These are phyloP conservation scores for Oreochromis mossambicus DNA, from an alignment of 2,797 vertebrate genomes.

Conservation along the genomic window DNA sequence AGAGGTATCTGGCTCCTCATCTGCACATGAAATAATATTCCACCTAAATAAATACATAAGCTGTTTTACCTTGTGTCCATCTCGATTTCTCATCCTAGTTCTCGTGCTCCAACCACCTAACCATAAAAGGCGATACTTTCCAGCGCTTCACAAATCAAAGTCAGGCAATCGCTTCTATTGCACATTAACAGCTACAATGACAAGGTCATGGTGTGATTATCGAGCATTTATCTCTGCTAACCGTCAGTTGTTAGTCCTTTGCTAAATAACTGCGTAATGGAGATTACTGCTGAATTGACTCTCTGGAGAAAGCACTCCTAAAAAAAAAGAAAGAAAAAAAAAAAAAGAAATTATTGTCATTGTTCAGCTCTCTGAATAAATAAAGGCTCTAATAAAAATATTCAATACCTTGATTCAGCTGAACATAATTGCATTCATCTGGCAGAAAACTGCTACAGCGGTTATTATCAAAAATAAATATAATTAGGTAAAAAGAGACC, in stretches of 20 bases:
- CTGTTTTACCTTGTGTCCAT: not conserved
- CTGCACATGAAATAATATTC: not conserved
- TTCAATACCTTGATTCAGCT: not conserved
- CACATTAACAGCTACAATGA: not conserved
- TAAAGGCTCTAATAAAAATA: not conserved
- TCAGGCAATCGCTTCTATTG: not conserved
- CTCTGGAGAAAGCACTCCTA: not conserved
- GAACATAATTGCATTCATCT: not conserved
- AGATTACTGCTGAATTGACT: not conserved
- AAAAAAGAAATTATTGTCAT: not conserved
- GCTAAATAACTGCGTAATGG: not conserved
- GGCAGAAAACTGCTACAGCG: not conserved
- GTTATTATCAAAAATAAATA: not conserved
- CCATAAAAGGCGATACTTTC: slow-evolving; percentile 12
- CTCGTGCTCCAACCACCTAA: not conserved
- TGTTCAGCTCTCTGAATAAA: not conserved
- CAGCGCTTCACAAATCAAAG: not conserved
- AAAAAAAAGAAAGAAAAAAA: not conserved
- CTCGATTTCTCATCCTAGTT: not conserved
- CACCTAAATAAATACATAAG: not conserved
- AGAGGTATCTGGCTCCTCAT: not conserved
- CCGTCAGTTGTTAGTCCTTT: not conserved
- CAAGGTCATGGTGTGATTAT: not conserved
- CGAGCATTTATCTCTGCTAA: not conserved
- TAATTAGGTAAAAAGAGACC: not conserved